phyloP scores from a whole-genome alignment of 2,797 vertebrate species.

The Enoplosus armatus region DNA sequence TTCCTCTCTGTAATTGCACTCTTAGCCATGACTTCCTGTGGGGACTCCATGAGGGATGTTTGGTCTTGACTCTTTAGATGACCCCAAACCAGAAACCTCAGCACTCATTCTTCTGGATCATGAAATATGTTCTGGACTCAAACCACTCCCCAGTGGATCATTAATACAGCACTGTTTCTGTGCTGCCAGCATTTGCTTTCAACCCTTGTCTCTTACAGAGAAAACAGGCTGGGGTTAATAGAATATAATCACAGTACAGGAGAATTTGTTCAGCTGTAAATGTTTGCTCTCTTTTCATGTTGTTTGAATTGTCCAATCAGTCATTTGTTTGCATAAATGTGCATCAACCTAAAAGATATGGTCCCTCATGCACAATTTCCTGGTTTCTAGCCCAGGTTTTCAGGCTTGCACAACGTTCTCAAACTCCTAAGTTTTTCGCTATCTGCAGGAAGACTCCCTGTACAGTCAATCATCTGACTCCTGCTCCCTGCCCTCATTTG shows the following conservation, averaged over 20 bases:
- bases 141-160: slow-evolving; percentile 79
- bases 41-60: slow-evolving; percentile 79
- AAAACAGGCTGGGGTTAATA: slow-evolving; percentile 56
- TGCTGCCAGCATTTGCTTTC: slow-evolving; percentile 54
- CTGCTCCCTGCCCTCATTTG: slow-evolving; percentile 47
- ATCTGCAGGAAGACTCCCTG: slow-evolving; percentile 44
- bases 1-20: slow-evolving; percentile 68
- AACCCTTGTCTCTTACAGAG: slow-evolving; percentile 43
- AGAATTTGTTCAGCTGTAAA: slow-evolving; percentile 53
- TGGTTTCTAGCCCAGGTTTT: slow-evolving; percentile 23
- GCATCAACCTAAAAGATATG: slow-evolving; percentile 8
- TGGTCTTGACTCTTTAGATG: slow-evolving; percentile 85
- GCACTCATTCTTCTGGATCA: slow-evolving; percentile 80
- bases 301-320: slow-evolving; percentile 34
- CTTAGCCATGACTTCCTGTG: slow-evolving; percentile 83
- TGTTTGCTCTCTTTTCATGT: slow-evolving; percentile 13
- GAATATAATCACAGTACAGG: slow-evolving; percentile 51
- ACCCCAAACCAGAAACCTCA: slow-evolving; percentile 85
- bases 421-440: slow-evolving; percentile 23
- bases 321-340: slow-evolving; percentile 26
- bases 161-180: slow-evolving; percentile 58
- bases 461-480: slow-evolving; percentile 50
- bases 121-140: slow-evolving; percentile 83
- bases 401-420: slow-evolving; percentile 25
- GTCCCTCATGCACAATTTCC: slow-evolving; percentile 12